Evolutionary conservation across 2,888 invertebrate species (phyloP), one percentile per base, ranked within the genome.

Genomic region (Cephus nigrinus): DNA sequence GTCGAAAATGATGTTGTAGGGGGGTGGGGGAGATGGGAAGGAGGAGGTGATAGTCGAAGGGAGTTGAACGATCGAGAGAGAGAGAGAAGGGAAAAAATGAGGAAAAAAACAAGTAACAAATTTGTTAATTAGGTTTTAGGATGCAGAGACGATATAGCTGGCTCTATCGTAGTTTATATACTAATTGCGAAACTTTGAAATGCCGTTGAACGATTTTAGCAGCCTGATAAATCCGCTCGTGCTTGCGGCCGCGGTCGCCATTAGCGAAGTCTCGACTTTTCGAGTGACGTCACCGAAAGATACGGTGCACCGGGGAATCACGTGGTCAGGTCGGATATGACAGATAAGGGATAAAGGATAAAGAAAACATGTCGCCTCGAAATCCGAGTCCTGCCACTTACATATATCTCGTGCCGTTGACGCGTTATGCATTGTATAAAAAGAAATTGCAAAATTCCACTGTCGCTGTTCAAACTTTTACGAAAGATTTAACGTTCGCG

Each of bases 91-190:
- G 1, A 2, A 15, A 40, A 40, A 40, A 15, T 15, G 15, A 15
- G 5, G 40, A 0, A 55, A 23, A 15, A 55, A 23, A 23, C 40
- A 23, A 55, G 40, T 55, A 55, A 55, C 15, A 84, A 83, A 82
- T 86, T 88, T 89, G 88, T 89, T 89, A 87, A 88, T 84, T 89
- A 89, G 88, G 82, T 88, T 84, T 75, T 82, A 88, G 88, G 87
- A 84, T 79, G 79, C 82, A 85, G 84, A 84, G 84, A 89, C 86
- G 88, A 90, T 85, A 88, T 89, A 89, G 89, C 87, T 88, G 90
- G 89, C 89, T 89, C 89, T 90, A 90, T 90, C 87, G 88, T 90
- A 90, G 88, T 88, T 89, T 84, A 84, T 82, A 82, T 80, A 80
- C 32, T 31, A 71, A 71, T 71, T 82, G 82, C 83, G 84, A 85